Evolutionary conservation across 1,140 invertebrate genomes (phyloP).

Genomic region (Plodia interpunctella): DNA sequence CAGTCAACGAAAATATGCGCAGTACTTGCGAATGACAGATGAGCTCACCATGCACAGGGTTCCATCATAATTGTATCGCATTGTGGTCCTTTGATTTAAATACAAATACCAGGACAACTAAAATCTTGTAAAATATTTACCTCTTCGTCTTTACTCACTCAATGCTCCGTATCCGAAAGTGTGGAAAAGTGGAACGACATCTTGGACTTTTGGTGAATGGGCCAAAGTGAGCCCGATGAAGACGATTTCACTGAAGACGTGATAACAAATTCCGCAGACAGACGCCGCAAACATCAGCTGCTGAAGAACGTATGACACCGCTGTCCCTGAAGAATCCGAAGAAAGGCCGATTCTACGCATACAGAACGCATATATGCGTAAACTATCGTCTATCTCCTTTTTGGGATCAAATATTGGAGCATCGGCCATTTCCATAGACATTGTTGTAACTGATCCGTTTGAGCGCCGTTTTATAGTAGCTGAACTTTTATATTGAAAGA

Average conservation of each 20-base stretch:
- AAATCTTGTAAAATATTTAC: too few relatives aligned
- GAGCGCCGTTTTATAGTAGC: too few relatives aligned
- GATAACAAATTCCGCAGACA: conserved; percentile 51
- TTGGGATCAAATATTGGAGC: conserved; percentile 37
- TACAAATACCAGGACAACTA: too few relatives aligned
- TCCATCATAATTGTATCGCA: too few relatives aligned
- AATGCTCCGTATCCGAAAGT: conserved; percentile 62
- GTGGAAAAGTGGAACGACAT: conserved; percentile 63
- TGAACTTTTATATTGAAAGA: too few relatives aligned
- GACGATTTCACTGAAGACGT: conserved; percentile 63
- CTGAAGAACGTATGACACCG: conserved; percentile 27
- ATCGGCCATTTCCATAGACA: conserved; percentile 31
- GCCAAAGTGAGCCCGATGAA: conserved; percentile 52
- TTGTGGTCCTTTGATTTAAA: too few relatives aligned
- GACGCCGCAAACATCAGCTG: conserved; percentile 38
- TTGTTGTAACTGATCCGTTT: too few relatives aligned
- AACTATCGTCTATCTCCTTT: conserved; percentile 50
- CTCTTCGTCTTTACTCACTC: conserved; percentile 37
- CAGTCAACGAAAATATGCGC: too few relatives aligned
- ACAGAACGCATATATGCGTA: conserved; percentile 45
- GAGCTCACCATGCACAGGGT: too few relatives aligned
- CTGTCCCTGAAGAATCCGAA: conserved; percentile 30
- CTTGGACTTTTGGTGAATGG: conserved; percentile 45
- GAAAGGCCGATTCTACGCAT: conserved; percentile 57
- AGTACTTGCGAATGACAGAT: too few relatives aligned